Base-by-base conservation (phyloP, 2,113 vertebrate species). In the Podarcis raffonei region DNA sequence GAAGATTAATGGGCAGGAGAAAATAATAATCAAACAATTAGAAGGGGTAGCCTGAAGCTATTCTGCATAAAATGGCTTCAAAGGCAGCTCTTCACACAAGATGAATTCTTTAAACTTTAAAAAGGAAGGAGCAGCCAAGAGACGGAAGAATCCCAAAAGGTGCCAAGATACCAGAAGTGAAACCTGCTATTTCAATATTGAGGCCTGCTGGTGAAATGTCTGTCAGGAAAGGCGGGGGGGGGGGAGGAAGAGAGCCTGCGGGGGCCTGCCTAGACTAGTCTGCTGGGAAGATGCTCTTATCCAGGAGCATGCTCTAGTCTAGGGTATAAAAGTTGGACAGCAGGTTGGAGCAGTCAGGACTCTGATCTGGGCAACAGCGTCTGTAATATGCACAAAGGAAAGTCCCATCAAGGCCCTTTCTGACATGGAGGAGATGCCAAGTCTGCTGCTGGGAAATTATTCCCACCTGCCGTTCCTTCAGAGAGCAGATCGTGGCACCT, bases 11-110 rank as follows among this genome's bases (percentile, higher is more conserved):
- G 85, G 30, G 65, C 2, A 66, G 74, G 72, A 8, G 5, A 86
- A 81, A 57, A n/a, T 32, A 48, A 48, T 86, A 83, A 79, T 84
- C 20, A 82, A 81, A 86, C 78, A 79, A 85, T 86, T 3, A 9
- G 20, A 30, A 87, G 42, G 15, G 20, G 13, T 86, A 66, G 65
- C 65, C 75, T 22, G 80, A 32, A 20, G 25, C 75, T 90, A 23
- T 72, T 75, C 84, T 89, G 71, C 30, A 53, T 53, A 30, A 85
- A 20, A 22, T 62, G 89, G 0, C 77, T 90, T 84, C 86, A 87
- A 42, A 90, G 42, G 39, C 53, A 32, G 35, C 74, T 92, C 0
- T 2, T 87, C 22, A 53, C 23, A 69, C 1, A n/a, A 72, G 25
- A 59, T n/a, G 30, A n/a, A 16, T 25, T 65, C 88, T 92, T 89